Evolutionary conservation across 2,888 invertebrate genomes (phyloP), one percentile per base, ranked within the genome.

Genomic region (Acanthosepion lycidas): DNA sequence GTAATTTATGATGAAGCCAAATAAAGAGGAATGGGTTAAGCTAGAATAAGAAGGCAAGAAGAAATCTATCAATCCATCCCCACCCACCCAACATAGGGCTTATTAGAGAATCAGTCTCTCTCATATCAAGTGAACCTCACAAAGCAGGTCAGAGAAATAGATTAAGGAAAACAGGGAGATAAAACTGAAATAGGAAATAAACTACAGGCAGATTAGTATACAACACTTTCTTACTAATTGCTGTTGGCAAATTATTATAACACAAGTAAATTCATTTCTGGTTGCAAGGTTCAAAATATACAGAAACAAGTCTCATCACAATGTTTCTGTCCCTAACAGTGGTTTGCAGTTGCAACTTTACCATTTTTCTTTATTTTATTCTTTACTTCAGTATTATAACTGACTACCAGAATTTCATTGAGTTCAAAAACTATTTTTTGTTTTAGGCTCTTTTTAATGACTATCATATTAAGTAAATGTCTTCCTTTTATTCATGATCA

Each of bases 1-100:
- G 78, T 78, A 78, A 78, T 78, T 78, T 78, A 78, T 78, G 78
- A 78, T 78, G 78, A n/a, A 33, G 78, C 78, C 78, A 78, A 78
- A 78, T 78, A 78, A 78, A 33, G 59, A n/a, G 78, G 78, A 78
- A 78, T 78, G 78, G 59, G 59, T 59, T 59, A 59, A 59, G 59
- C 59, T 3, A 59, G 59, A 20, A 20, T 59, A 59, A 18, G 23
- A 78, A 33, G n/a, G 78, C 8, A 15, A 33, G 9, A 12, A 33
- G n/a, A 59, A 59, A 59, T 18, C 78, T 78, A 78, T 78, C 78
- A 78, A n/a, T n/a, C n/a, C n/a, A 33, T 18, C 78, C n/a, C n/a
- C 78, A 15, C 33, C 78, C 15, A 18, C 33, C 78, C 78, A 42
- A 42, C 42, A 42, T 42, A 42, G n/a, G 78, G 78, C 78, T 78